Evolutionary conservation across 2,113 vertebrate species (phyloP), one percentile per base, ranked within the genome.

Genomic region (Megaceryle torquata): DNA sequence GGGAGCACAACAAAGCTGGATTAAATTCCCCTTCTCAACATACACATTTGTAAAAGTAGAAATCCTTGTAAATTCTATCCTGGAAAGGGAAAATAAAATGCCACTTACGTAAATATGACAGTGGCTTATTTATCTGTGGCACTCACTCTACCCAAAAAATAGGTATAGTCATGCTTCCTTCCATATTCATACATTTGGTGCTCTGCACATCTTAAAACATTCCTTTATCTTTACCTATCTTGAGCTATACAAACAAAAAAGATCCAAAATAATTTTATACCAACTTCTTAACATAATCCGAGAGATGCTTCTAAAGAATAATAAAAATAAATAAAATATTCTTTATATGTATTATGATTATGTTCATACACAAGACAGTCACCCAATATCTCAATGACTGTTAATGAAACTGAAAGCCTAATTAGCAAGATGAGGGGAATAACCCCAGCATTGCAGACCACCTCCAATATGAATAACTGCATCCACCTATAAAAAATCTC

Each of bases 381-480:
- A 91, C 69, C 11, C 79, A 94, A 4, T 94, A 86, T 75, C 91
- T 94, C 88, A 83, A 65, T 89, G 94, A 89, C 81, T 71, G 72
- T 67, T 97, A 96, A 95, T 96, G 94, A 96, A 96, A 95, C 74
- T 91, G 88, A 93, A 97, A 95, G 86, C 70, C 91, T 96, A 95
- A 97, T 97, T 97, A 96, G 88, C 78, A 96, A 97, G 81, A 96
- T 93, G 91, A 85, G 92, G 75, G 80, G 77, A 97, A 89, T 86
- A 97, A 96, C 68, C 68, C 86, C 75, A 95, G 91, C 41, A 0
- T 96, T 78, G 87, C 97, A 92, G 94, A 91, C 57, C 56, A 89
- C 60, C 88, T 95, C 93, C 96, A 97, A 79, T 72, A 90, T 82
- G 91, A 94, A 91, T 97, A 97, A 97, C 92, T 96, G 84, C 68